Base-by-base conservation (phyloP, 2,113 vertebrate species). In the Apteryx mantelli region DNA sequence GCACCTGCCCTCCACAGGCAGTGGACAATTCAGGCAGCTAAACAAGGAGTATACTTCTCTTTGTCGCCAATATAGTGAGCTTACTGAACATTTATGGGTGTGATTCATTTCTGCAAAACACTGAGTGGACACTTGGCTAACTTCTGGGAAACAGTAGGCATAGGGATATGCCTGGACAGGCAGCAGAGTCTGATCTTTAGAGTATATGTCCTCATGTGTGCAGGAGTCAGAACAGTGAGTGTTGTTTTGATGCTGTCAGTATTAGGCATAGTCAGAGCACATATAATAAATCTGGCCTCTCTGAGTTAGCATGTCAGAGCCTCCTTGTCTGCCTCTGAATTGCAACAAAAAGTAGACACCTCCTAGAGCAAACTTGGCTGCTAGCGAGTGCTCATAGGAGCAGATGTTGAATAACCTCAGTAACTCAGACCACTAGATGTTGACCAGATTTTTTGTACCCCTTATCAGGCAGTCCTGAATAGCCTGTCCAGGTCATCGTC, bases 91-190 rank as follows among this genome's bases (percentile, higher is more conserved):
- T 58, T 96, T 86, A 53, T 21, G 74, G n/a, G 36, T 14, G 26
- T 96, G 95, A 94, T 81, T 96, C 50, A 93, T 86, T 94, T 94
- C 71, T 96, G 82, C 81, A 91, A 96, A 79, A 77, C 82, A 95
- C 26, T 53, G 40, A 93, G 60, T 96, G 92, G 95, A 88, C 95
- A 93, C 74, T 60, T 96, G 63, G n/a, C 60, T 81, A 46, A 58
- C 25, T 94, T 96, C 90, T 96, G 93, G 58, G 78, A 96, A 95
- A 63, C 25, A 85, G 87, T 17, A 93, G 82, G 63, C 78, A 86
- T 89, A 91, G 63, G 79, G 88, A 66, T 96, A 55, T 69, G 95
- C 50, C 91, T 91, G 93, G 79, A 80, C 95, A 97, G 60, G 96
- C 26, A 88, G 7, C 1, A 22, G 70, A 94, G 85, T 86, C 88